Evolutionary conservation across 2,888 invertebrate genomes (phyloP).

Genomic region (Lydus trimaculatus): DNA sequence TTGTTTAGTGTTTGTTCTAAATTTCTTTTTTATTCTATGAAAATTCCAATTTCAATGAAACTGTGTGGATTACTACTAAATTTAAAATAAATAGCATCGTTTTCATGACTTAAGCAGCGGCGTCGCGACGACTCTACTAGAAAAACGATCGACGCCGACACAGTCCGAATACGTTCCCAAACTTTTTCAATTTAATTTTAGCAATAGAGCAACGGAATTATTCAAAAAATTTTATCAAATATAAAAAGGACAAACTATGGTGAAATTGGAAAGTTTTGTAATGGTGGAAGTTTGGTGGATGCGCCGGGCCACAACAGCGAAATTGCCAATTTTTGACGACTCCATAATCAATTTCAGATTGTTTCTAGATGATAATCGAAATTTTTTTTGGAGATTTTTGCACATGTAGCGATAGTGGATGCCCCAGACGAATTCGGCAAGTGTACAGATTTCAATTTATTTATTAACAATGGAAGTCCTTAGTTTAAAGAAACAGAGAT

Average conservation of each 20-base stretch:
- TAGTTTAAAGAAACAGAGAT: too few relatives aligned
- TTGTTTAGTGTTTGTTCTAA: not conserved
- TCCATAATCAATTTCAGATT: too few relatives aligned
- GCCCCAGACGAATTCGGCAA: too few relatives aligned
- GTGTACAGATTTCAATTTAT: too few relatives aligned
- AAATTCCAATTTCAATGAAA: constrained; percentile 2
- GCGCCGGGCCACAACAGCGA: constrained; percentile 3
- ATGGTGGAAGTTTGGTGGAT: not conserved
- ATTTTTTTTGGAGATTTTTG: too few relatives aligned
- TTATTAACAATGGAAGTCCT: too few relatives aligned
- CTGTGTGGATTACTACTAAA: constrained; percentile 2
- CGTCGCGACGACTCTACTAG: constrained; percentile 1
- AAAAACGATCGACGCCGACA: constrained; percentile 37
- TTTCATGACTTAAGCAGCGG: constrained; percentile 1
- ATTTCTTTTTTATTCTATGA: not conserved
- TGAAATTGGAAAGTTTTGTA: too few relatives aligned
- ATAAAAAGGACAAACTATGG: too few relatives aligned
- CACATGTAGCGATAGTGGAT: too few relatives aligned
- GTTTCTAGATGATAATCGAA: too few relatives aligned
- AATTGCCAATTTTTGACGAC: too few relatives aligned
- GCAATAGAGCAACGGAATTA: not conserved
- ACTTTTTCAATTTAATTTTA: not conserved
- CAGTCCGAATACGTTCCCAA: constrained; percentile 17
- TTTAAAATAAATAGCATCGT: not conserved
- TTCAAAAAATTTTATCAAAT: too few relatives aligned